phyloP scores from a whole-genome alignment of 2,113 vertebrate genomes.

The Sapayoa aenigma region DNA sequence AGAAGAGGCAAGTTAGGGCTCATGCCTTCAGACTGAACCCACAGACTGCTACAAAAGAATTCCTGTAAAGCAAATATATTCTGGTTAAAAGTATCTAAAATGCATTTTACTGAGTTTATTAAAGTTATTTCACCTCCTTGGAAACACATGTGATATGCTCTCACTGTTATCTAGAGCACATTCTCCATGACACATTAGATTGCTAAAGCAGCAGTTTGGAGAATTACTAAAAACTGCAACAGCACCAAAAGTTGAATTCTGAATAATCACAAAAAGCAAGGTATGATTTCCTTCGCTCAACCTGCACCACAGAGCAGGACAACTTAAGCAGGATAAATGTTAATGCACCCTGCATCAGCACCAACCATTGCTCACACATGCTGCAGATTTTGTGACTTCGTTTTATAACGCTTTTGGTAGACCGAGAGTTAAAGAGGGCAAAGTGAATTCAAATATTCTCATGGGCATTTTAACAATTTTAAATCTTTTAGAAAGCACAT shows the following conservation, averaged over 20 bases:
- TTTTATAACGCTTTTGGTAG: not conserved
- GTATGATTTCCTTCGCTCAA: not conserved
- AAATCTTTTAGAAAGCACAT: not conserved
- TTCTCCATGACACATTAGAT: not conserved
- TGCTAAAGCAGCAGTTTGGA: not conserved
- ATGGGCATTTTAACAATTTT: not conserved
- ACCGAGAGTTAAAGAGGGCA: not conserved
- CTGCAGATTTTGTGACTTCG: not conserved
- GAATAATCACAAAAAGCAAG: not conserved
- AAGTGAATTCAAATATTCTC: not conserved
- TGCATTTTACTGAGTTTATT: not conserved
- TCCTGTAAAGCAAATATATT: not conserved
- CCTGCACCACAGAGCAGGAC: not conserved
- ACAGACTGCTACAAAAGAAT: not conserved
- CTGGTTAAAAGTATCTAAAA: not conserved
- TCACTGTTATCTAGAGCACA: not conserved
- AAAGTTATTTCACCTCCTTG: not conserved
- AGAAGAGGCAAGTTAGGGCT: not conserved
- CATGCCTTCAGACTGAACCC: not conserved
- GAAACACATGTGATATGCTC: not conserved
- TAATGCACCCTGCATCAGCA: not conserved
- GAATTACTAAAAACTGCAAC: not conserved
- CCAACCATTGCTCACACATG: not conserved
- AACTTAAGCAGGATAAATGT: not conserved
- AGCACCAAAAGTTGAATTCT: not conserved